Conservation (phyloP, 2,888 invertebrate species). For the Ommatoiulus sabulosus region DNA sequence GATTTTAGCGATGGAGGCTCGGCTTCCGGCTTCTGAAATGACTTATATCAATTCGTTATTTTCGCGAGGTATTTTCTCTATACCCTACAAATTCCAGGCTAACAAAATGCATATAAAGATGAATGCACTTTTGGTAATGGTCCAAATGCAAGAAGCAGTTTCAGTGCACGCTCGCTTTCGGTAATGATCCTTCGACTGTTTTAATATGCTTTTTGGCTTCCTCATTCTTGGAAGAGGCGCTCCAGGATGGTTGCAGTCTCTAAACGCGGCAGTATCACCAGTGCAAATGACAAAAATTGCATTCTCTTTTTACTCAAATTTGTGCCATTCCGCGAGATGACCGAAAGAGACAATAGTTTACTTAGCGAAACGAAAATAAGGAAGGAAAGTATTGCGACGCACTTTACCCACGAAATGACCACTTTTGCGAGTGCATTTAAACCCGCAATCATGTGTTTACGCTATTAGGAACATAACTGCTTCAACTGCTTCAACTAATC, state of each 20-base stretch:
- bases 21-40: too few relatives aligned
- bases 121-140: neutral
- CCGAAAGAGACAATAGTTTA: neutral
- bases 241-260: neutral
- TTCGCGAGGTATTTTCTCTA: too few relatives aligned
- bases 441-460: neutral
- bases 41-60: too few relatives aligned
- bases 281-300: neutral
- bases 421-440: neutral
- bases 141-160: neutral
- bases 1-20: too few relatives aligned
- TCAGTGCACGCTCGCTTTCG: neutral
- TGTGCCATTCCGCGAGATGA: neutral
- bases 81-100: too few relatives aligned
- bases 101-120: neutral
- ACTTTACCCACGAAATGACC: neutral
- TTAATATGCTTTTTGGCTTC: neutral
- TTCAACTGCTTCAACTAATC: neutral
- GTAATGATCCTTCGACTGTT: neutral
- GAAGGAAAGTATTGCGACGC: neutral
- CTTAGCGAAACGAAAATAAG: neutral
- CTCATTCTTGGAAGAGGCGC: neutral
- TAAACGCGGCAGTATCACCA: neutral
- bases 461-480: neutral
- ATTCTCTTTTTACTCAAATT: neutral